Evolutionary conservation across 2,888 invertebrate genomes (phyloP).

Genomic region (Branchinecta sandiegonensis): DNA sequence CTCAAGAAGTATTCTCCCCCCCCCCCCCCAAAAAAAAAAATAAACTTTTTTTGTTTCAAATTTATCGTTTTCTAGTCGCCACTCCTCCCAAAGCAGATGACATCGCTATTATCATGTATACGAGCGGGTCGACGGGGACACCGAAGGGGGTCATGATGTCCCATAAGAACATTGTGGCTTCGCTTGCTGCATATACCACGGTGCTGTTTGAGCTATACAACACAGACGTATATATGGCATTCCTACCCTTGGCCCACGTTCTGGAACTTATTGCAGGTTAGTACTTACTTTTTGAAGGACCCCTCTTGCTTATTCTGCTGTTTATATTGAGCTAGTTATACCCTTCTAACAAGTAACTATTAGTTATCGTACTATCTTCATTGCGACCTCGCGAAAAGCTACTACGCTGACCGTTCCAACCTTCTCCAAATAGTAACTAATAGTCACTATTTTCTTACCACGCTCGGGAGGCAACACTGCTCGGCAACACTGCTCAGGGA

Average conservation of each 20-base stretch:
- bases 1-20: too few species aligned
- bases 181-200: conserved; percentile 49
- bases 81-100: conserved; percentile 54
- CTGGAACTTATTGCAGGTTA: conserved; percentile 78
- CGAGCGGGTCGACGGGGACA: conserved; percentile 83
- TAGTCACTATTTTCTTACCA: too few species aligned
- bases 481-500: too few species aligned
- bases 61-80: conserved; percentile 37
- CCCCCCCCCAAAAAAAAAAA: too few species aligned
- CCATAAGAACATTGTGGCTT: conserved; percentile 64
- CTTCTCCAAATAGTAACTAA: too few species aligned
- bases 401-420: too few species aligned
- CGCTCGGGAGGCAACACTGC: too few species aligned
- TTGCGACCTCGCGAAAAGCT: too few species aligned
- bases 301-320: conserved; percentile 7
- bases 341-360: too few species aligned
- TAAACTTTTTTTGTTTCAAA: background rate
- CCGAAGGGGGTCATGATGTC: conserved; percentile 79
- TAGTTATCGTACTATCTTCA: too few species aligned
- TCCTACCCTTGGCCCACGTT: conserved; percentile 91
- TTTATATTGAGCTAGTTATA: background rate
- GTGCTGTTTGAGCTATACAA: conserved; percentile 22
- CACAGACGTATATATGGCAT: conserved; percentile 73
- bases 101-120: conserved; percentile 96
- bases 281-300: conserved; percentile 2